These are phyloP conservation scores for Gadopsis bispinosus DNA, from an alignment of 2,797 vertebrate genomes.

Conservation along the genomic window DNA sequence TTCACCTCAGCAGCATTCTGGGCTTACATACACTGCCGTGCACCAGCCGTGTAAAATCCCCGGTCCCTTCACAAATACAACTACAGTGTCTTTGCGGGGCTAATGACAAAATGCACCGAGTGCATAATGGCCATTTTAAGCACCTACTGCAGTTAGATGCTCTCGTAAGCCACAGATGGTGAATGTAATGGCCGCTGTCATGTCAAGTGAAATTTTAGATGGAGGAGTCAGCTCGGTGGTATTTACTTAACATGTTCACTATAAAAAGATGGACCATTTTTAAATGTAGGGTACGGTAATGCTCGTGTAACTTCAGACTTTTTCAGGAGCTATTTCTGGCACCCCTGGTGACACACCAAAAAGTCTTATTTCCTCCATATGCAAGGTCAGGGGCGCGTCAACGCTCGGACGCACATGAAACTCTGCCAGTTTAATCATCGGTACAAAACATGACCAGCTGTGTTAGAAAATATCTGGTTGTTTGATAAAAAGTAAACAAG, in stretches of 20 bases:
- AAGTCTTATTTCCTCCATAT: not conserved
- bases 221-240: not conserved
- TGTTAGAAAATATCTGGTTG: not conserved
- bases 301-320: not conserved
- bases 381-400: not conserved
- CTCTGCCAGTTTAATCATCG: not conserved
- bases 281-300: not conserved
- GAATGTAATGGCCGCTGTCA: not conserved
- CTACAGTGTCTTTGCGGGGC: not conserved
- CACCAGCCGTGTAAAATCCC: not conserved
- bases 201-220: not conserved
- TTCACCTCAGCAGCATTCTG: slow-evolving; percentile 34
- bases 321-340: not conserved
- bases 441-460: not conserved
- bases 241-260: not conserved
- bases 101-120: not conserved
- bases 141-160: not conserved
- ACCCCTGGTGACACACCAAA: not conserved
- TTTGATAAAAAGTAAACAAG: not conserved
- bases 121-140: not conserved
- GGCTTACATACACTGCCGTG: not conserved
- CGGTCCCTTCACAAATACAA: not conserved
- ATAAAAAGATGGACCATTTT: not conserved
- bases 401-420: not conserved
- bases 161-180: slow-evolving; percentile 1